A percentile compares a stretch with the other conserved stretches of the same genome.
These are phyloP conservation scores for Oscheius sp. DNA, from an alignment of 2,888 invertebrate genomes.

Conservation along the genomic window DNA sequence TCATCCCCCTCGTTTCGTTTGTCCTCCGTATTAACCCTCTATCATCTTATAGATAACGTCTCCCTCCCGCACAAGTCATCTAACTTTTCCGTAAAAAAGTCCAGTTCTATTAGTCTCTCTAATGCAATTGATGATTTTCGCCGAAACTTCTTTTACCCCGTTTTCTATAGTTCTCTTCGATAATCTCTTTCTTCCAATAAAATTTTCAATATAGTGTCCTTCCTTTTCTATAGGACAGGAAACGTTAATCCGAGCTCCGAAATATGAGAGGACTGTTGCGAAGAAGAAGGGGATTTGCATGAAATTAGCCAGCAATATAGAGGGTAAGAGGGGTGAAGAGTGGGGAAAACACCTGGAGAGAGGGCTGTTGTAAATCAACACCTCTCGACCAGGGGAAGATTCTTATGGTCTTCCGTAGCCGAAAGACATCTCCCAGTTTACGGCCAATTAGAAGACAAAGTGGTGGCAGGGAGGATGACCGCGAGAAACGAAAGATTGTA, in stretches of 20 bases:
- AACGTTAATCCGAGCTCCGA: not conserved
- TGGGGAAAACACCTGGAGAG: not conserved
- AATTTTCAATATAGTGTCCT: not conserved
- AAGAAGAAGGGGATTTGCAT: constrained; percentile 22
- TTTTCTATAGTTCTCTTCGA: not conserved
- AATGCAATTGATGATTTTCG: constrained; percentile 8
- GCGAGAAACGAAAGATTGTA: no score
- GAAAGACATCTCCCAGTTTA: not conserved
- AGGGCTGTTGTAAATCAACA: not conserved
- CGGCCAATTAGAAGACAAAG: not conserved
- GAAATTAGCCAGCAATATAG: constrained; percentile 20
- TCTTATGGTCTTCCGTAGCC: not conserved
- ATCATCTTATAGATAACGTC: not conserved
- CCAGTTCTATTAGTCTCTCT: constrained; percentile 11
- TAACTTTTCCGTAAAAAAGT: not conserved
- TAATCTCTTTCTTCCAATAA: not conserved
- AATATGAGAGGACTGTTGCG: constrained; percentile 17
- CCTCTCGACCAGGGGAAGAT: not conserved
- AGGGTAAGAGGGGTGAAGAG: constrained; percentile 17
- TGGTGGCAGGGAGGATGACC: no score
- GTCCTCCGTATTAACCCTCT: not conserved
- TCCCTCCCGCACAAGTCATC: not conserved
- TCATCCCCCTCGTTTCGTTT: not conserved
- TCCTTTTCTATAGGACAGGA: not conserved
- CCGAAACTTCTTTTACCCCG: not conserved